A percentile compares a stretch with the other conserved stretches of the same genome.
These are phyloP conservation scores for Colinus virginianus DNA, from an alignment of 2,113 vertebrate species.

Conservation along the genomic window DNA sequence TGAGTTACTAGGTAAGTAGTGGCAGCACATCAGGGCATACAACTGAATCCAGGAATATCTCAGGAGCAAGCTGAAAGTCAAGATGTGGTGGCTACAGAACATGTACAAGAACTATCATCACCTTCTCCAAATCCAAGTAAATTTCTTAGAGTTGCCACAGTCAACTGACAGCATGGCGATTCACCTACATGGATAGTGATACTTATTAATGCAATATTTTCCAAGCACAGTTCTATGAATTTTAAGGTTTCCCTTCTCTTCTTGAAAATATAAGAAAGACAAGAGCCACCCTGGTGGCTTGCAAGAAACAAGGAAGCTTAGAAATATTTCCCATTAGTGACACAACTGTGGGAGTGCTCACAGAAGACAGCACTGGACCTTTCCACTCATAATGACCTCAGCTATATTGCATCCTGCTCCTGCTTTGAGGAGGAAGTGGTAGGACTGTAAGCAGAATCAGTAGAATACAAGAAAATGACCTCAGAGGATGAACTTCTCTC, in stretches of 20 bases:
- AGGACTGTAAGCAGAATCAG: neutral
- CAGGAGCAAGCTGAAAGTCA: neutral
- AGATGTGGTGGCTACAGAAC: neutral
- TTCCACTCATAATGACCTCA: neutral
- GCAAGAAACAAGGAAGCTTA: neutral
- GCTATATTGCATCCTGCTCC: neutral
- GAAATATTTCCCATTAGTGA: neutral
- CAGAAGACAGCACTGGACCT: neutral
- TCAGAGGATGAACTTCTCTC: neutral
- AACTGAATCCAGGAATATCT: neutral
- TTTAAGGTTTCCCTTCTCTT: neutral
- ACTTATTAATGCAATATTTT: neutral
- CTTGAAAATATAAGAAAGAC: neutral
- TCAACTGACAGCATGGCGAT: neutral
- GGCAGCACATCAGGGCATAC: neutral
- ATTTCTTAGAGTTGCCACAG: neutral
- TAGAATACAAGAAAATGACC: neutral
- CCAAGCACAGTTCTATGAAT: neutral
- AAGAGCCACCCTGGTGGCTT: neutral
- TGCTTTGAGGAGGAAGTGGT: too few species aligned
- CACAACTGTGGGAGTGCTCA: neutral
- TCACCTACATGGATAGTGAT: neutral
- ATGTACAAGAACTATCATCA: neutral
- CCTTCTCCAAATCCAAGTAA: neutral
- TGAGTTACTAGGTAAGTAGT: neutral